Evolutionary conservation across 2,797 vertebrate species (phyloP), one percentile per base, ranked within the genome.

Genomic region (Vireo griseus): DNA sequence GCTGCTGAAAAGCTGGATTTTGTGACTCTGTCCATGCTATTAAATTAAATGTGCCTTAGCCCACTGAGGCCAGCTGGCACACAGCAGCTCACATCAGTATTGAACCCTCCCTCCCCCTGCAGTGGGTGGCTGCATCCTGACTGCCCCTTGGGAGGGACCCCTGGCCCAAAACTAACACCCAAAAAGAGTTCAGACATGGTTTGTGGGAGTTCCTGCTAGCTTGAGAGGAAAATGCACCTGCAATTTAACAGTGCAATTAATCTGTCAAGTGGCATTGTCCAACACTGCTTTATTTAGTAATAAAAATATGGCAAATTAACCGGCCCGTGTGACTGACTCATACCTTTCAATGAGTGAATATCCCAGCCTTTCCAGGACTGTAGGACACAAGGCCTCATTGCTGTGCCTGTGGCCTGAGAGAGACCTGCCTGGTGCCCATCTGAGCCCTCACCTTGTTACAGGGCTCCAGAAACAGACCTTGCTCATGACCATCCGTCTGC

Each of bases 391-490:
- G 21, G 16, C 13, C 8, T 85, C 6, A 0, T 9, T 16, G 31
- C 1, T 0, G 25, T 25, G 28, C 17, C 40, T 2, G 0, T 31
- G 29, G 33, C 17, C 5, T 22, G 35, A 33, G 5, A 58, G 4
- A 59, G 5, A 58, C 8, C 18, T 42, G 11, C 10, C 10, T 0
- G 0, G 9, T 63, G 29, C 2, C 1, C 0, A 2, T n/a, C 16
- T 44, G 59, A 79, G 31, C 25, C 52, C 45, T 48, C 8, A 7
- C 2, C 40, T 54, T 0, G 0, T 45, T 37, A 45, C 18, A 25
- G 31, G 28, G 6, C 48, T 83, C 47, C 28, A 57, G 2, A 8
- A 33, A 1, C 9, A 48, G 51, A 33, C 44, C 11, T 62, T 21
- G 13, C 2, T 39, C 33, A n/a, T 4, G 2, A 29, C 6, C 5